Evolutionary conservation across 2,113 vertebrate genomes (phyloP).

Genomic region (Tricholaema leucomelas): DNA sequence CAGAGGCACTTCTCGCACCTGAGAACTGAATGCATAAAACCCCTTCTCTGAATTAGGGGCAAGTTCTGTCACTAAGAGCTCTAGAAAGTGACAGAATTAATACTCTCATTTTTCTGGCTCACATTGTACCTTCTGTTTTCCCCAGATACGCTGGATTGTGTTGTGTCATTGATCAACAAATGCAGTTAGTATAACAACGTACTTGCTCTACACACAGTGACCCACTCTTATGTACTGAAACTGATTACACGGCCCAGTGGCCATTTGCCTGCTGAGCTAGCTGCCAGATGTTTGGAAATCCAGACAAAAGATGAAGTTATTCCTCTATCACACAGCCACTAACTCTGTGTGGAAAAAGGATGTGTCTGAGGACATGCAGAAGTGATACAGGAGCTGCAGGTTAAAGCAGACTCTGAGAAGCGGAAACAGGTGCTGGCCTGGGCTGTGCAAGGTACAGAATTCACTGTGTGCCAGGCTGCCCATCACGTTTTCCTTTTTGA

Average conservation of each 20-base stretch:
- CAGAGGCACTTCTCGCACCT: not conserved
- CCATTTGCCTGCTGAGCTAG: not conserved
- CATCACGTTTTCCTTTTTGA: not conserved
- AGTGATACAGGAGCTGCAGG: not conserved
- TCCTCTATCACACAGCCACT: not conserved
- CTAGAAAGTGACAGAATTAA: not conserved
- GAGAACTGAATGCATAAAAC: not conserved
- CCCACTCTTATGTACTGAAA: not conserved
- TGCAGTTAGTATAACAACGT: slow-evolving; percentile 6
- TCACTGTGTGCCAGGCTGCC: not conserved
- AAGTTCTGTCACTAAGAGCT: slow-evolving; percentile 17
- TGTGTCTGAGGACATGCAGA: not conserved
- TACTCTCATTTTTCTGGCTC: not conserved
- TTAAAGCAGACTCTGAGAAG: not conserved
- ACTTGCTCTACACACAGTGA: not conserved
- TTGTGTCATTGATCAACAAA: not conserved
- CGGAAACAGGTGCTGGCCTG: not conserved
- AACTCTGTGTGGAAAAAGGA: not conserved
- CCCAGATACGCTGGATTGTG: slow-evolving; percentile 4
- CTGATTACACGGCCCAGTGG: not conserved
- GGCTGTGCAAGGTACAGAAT: not conserved
- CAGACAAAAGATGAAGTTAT: not conserved
- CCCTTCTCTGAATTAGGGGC: not conserved
- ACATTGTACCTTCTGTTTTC: slow-evolving; percentile 26
- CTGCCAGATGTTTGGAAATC: not conserved